Percentiles rank a stretch among this genome's conserved stretches.
phyloP scores from a whole-genome alignment of 2,113 vertebrate genomes.

The Thunnus thynnus region DNA sequence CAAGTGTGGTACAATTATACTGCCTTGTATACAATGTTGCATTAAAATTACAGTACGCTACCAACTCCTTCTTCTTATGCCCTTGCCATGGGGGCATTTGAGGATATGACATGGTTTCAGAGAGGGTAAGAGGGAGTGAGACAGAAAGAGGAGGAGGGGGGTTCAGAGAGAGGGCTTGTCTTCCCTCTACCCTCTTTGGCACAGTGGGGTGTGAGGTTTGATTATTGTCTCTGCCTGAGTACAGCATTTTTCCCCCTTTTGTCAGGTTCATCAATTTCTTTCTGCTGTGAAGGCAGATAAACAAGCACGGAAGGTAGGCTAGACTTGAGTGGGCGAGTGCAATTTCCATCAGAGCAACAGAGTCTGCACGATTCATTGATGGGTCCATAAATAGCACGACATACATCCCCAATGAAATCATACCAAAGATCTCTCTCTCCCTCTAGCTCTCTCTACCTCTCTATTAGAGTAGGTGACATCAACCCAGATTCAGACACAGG shows the following conservation, averaged over 20 bases:
- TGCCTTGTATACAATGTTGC: background rate
- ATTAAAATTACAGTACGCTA: constrained; percentile 11
- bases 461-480: constrained; percentile 14
- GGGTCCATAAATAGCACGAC: constrained; percentile 65
- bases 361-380: constrained; percentile 76
- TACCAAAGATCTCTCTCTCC: constrained; percentile 31
- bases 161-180: constrained; percentile 1
- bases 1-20: background rate
- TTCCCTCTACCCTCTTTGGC: constrained; percentile 29
- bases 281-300: constrained; percentile 65
- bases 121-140: constrained; percentile 17
- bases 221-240: constrained; percentile 64
- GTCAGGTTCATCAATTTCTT: constrained; percentile 60
- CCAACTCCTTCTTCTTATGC: constrained; percentile 1
- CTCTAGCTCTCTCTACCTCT: constrained; percentile 1
- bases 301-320: constrained; percentile 66
- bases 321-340: constrained; percentile 71
- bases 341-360: constrained; percentile 69
- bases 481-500: constrained; percentile 29
- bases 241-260: constrained; percentile 41
- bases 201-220: constrained; percentile 57
- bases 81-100: constrained; percentile 42
- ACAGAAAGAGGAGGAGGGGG: constrained; percentile 21
- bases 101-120: constrained; percentile 29
- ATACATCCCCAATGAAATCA: constrained; percentile 66